Evolutionary conservation across 1,140 invertebrate species (phyloP).

Genomic region (Neodiprion lecontei): DNA sequence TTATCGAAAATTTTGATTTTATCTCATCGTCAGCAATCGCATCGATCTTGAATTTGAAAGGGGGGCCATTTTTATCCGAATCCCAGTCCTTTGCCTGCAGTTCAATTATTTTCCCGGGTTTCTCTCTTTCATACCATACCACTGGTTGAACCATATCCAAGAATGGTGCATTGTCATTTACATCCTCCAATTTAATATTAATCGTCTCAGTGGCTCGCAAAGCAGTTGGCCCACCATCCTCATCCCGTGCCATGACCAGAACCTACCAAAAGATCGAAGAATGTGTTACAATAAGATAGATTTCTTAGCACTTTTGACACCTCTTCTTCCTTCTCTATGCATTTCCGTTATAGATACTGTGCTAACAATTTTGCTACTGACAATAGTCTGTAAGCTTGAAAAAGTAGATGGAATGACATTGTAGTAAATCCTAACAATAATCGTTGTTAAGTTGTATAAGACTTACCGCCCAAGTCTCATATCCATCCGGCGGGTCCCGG

Average conservation of each 20-base stretch:
- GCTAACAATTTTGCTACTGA: slow-evolving; percentile 6
- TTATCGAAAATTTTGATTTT: slow-evolving; percentile 73
- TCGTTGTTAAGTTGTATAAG: neutral
- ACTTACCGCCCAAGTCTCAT: slow-evolving; percentile 71
- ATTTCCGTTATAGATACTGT: too few relatives aligned
- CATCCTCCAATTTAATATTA: slow-evolving; percentile 78
- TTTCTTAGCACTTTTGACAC: too few relatives aligned
- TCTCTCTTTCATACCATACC: slow-evolving; percentile 82
- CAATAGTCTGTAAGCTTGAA: neutral
- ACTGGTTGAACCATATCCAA: slow-evolving; percentile 80
- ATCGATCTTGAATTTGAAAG: slow-evolving; percentile 79
- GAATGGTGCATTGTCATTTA: slow-evolving; percentile 90
- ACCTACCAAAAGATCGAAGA: slow-evolving; percentile 64
- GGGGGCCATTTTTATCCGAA: slow-evolving; percentile 78
- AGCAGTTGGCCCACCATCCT: slow-evolving; percentile 70
- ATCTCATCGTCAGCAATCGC: slow-evolving; percentile 72
- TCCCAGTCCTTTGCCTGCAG: slow-evolving; percentile 83
- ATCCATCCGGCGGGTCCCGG: slow-evolving; percentile 84
- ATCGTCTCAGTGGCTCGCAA: slow-evolving; percentile 72
- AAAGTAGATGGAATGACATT: too few relatives aligned
- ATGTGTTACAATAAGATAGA: too few relatives aligned
- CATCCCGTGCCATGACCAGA: slow-evolving; percentile 82
- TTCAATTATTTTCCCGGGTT: slow-evolving; percentile 71
- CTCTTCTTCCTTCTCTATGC: too few relatives aligned
- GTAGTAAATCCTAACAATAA: too few relatives aligned